Percentiles rank a stretch among this genome's conserved stretches.
Evolutionary conservation across 2,888 invertebrate species (phyloP).

Genomic region (Eupithecia pulchellata): DNA sequence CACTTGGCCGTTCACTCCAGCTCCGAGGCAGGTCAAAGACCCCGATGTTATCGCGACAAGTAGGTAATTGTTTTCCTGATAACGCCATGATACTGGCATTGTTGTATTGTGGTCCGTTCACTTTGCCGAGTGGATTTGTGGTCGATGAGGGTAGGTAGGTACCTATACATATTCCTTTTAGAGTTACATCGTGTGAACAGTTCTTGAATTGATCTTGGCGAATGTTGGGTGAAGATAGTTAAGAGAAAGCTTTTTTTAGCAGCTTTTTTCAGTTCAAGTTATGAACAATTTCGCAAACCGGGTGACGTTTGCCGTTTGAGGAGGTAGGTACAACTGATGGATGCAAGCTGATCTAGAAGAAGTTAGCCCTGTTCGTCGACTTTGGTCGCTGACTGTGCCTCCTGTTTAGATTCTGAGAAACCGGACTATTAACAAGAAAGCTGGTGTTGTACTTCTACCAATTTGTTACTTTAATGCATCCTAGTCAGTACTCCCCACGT

Average conservation of each 20-base stretch:
- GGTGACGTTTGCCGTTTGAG: too few species aligned
- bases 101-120: slow-evolving; percentile 4
- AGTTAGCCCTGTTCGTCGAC: neutral
- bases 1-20: slow-evolving; percentile 19
- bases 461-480: neutral
- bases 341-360: neutral
- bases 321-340: too few species aligned
- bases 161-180: neutral
- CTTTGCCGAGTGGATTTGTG: neutral
- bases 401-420: neutral
- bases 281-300: too few species aligned
- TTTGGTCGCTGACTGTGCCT: neutral
- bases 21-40: neutral
- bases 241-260: too few species aligned
- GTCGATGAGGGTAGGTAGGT: too few species aligned
- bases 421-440: neutral
- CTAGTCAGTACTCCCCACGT: neutral
- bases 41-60: slow-evolving; percentile 8
- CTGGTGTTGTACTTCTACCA: neutral
- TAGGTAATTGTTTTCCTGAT: slow-evolving; percentile 14
- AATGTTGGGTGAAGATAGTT: neutral
- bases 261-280: too few species aligned
- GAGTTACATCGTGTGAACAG: neutral
- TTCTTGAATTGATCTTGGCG: neutral
- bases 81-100: slow-evolving; percentile 6